Conservation (phyloP, 2,888 invertebrate genomes). For the Meiosimyza decipiens region DNA sequence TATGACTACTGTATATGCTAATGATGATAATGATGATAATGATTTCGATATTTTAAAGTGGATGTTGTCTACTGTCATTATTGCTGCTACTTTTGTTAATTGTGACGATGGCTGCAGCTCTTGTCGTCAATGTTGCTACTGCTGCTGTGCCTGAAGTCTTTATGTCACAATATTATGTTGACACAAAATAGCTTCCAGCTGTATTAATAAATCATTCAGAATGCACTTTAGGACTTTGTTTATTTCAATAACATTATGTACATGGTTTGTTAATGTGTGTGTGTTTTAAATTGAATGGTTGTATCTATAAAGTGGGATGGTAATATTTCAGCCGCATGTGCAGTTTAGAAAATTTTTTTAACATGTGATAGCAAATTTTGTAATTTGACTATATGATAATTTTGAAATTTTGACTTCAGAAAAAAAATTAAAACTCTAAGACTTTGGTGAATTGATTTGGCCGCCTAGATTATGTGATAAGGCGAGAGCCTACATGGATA, state of each 20-base stretch:
- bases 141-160: conserved; percentile 40
- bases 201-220: conserved; percentile 56
- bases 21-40: not conserved
- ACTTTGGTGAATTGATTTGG: no score
- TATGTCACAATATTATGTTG: conserved; percentile 50
- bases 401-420: no score
- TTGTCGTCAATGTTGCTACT: not conserved
- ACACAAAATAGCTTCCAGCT: conserved; percentile 50
- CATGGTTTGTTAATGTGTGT: no score
- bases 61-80: not conserved
- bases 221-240: conserved; percentile 55
- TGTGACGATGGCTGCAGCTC: not conserved
- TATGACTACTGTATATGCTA: not conserved
- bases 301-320: no score
- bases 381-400: no score
- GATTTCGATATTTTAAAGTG: not conserved
- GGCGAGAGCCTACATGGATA: no score
- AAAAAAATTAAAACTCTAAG: no score
- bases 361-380: no score
- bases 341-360: no score
- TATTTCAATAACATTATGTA: not conserved
- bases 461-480: no score
- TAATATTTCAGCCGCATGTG: no score
- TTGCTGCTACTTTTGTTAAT: not conserved
- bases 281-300: no score